Conservation (phyloP, 2,888 invertebrate species). For the Saturnia japonica region DNA sequence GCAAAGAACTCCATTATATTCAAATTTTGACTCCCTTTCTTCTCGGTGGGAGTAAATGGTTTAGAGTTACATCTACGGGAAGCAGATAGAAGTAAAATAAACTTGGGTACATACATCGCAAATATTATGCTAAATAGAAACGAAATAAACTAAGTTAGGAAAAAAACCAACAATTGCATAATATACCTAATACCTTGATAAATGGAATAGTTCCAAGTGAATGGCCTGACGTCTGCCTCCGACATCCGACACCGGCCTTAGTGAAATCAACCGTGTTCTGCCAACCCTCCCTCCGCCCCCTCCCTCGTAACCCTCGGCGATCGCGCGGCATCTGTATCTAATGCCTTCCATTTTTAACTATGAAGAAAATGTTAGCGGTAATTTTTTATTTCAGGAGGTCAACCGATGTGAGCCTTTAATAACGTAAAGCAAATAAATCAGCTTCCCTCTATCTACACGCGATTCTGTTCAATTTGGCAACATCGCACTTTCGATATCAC, state of each 20-base stretch:
- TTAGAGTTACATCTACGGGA: no score
- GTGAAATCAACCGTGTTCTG: background rate
- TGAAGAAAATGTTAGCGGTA: background rate
- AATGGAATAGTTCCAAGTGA: slow-evolving; percentile 1
- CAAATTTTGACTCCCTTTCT: no score
- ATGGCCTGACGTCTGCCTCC: background rate
- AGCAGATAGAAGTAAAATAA: background rate
- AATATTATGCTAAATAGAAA: background rate
- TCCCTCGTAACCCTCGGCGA: background rate
- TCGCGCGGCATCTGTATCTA: background rate
- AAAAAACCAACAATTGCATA: no score
- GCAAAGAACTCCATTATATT: no score
- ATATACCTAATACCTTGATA: background rate
- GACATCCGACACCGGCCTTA: background rate
- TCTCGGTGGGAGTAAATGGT: no score
- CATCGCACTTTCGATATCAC: no score
- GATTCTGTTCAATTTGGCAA: no score
- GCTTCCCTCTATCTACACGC: no score
- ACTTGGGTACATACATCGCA: background rate
- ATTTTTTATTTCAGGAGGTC: no score
- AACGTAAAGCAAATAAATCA: no score
- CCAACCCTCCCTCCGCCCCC: background rate
- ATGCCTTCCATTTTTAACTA: background rate
- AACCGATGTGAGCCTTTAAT: no score
- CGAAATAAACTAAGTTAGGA: background rate